Conservation (phyloP, 2,888 invertebrate species). For the Clunio marinus region DNA sequence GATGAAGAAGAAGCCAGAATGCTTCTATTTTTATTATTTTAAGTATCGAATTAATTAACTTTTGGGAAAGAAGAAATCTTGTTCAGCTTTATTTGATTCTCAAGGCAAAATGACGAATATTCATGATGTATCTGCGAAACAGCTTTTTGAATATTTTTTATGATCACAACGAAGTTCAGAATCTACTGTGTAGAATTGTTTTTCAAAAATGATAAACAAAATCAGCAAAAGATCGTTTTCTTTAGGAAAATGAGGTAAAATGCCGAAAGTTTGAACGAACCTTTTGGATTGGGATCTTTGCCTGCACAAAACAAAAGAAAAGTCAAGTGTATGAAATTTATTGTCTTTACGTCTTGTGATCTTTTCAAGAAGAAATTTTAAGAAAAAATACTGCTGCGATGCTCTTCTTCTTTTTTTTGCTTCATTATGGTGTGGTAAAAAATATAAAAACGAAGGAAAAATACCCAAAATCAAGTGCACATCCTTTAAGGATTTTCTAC, state of each 20-base stretch:
- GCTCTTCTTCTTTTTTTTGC: conserved; percentile 10
- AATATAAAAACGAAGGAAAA: not conserved
- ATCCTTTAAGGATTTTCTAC: conserved; percentile 37
- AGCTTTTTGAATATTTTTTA: too few species aligned
- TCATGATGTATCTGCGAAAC: too few species aligned
- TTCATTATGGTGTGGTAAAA: not conserved
- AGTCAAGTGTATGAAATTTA: conserved; percentile 38
- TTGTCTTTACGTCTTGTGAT: conserved; percentile 25
- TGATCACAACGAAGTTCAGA: too few species aligned
- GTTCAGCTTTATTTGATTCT: too few species aligned
- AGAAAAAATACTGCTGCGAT: conserved; percentile 27
- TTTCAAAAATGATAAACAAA: too few species aligned
- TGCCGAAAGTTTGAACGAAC: not conserved
- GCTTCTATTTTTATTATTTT: too few species aligned
- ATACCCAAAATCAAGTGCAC: conserved; percentile 31
- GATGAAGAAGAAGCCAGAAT: too few species aligned
- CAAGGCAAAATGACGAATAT: too few species aligned
- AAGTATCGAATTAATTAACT: too few species aligned
- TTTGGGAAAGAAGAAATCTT: too few species aligned
- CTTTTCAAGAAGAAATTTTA: conserved; percentile 12
- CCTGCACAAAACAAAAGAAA: conserved; percentile 34
- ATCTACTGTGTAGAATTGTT: too few species aligned
- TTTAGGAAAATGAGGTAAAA: not conserved
- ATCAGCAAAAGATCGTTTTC: too few species aligned
- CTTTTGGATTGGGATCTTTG: not conserved